Conservation (phyloP, 2,797 vertebrate genomes). For the Geotrypetes seraphini region DNA sequence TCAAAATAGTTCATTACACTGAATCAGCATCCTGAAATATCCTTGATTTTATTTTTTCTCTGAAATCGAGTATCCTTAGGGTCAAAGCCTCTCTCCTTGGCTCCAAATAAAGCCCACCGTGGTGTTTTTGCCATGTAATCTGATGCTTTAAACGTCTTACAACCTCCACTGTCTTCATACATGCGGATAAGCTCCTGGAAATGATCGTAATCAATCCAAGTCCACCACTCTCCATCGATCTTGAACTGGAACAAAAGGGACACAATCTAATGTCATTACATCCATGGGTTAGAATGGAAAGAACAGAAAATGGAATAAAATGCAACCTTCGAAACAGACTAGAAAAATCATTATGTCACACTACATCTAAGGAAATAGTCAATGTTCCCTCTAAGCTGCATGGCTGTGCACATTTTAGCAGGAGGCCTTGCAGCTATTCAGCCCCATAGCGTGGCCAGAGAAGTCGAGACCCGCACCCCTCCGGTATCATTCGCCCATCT, state of each 20-base stretch:
- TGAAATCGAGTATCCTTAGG: constrained; percentile 73
- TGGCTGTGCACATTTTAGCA: too few relatives aligned
- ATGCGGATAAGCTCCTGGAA: constrained; percentile 71
- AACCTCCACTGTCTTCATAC: constrained; percentile 47
- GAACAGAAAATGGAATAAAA: not conserved
- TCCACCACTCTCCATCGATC: constrained; percentile 71
- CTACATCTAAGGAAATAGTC: too few relatives aligned
- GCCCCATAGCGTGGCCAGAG: too few relatives aligned
- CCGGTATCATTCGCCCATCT: too few relatives aligned
- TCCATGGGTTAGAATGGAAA: not conserved
- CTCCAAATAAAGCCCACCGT: constrained; percentile 77
- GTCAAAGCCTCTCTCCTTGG: constrained; percentile 73
- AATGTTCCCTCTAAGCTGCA: too few relatives aligned
- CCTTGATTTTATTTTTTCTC: constrained; percentile 70
- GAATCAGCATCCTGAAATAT: constrained; percentile 76
- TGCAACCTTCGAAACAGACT: not conserved
- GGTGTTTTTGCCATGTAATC: constrained; percentile 79
- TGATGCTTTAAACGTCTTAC: constrained; percentile 57
- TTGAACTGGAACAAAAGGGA: constrained; percentile 69
- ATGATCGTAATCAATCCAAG: constrained; percentile 80
- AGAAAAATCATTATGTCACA: too few relatives aligned
- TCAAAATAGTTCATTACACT: fast-evolving
- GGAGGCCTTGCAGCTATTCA: too few relatives aligned
- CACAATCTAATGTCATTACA: too few relatives aligned
- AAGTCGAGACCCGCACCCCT: too few relatives aligned